A percentile compares a stretch with the other conserved stretches of the same genome.
These are phyloP conservation scores for Chelon auratus DNA, from an alignment of 2,797 vertebrate genomes.

Conservation along the genomic window DNA sequence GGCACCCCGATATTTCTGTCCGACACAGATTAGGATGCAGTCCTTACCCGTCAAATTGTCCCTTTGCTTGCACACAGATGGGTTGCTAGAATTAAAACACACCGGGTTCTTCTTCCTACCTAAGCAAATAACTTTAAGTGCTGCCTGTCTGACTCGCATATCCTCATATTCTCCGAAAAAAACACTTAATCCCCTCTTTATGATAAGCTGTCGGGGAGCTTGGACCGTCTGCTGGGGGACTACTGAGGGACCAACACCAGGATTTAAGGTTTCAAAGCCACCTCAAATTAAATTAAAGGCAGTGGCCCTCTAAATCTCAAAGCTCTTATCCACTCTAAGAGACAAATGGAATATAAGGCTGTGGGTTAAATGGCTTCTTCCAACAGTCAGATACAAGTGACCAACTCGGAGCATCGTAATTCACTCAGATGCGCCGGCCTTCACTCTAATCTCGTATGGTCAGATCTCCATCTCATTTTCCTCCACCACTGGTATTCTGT, in stretches of 20 bases:
- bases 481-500: not conserved
- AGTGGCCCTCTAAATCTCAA: slow-evolving; percentile 54
- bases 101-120: slow-evolving; percentile 62
- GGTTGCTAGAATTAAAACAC: slow-evolving; percentile 44
- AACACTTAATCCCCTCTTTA: slow-evolving; percentile 80
- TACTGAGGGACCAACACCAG: slow-evolving; percentile 56
- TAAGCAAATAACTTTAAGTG: slow-evolving; percentile 74
- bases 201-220: slow-evolving; percentile 78
- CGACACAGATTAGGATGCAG: slow-evolving; percentile 56
- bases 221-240: slow-evolving; percentile 76
- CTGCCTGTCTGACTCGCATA: slow-evolving; percentile 59
- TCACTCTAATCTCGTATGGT: slow-evolving; percentile 4
- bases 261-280: slow-evolving; percentile 72
- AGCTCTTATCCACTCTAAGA: slow-evolving; percentile 43
- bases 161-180: slow-evolving; percentile 69
- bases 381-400: slow-evolving; percentile 43
- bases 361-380: slow-evolving; percentile 37
- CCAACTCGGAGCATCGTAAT: slow-evolving; percentile 42
- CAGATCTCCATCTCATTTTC: slow-evolving; percentile 3
- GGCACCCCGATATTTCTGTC: slow-evolving; percentile 42
- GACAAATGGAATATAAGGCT: slow-evolving; percentile 51
- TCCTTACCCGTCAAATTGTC: slow-evolving; percentile 21
- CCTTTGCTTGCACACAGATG: slow-evolving; percentile 17
- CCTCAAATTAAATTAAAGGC: slow-evolving; percentile 76
- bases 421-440: slow-evolving; percentile 25